phyloP scores from a whole-genome alignment of 1,140 invertebrate genomes.

The Saccostrea cuccullata region DNA sequence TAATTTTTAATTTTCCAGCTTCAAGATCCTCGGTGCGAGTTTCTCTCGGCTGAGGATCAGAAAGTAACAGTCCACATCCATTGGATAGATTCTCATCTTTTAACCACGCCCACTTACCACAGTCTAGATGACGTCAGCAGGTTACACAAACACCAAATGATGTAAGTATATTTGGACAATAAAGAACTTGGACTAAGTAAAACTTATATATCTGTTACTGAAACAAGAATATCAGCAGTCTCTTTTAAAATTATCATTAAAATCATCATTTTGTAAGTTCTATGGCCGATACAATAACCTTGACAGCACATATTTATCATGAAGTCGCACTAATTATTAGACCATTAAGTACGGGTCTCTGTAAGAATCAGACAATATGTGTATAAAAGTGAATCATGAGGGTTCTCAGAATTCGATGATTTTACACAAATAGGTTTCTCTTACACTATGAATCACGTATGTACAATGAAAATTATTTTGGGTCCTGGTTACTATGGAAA shows the following conservation, averaged over 20 bases:
- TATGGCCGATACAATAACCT: neutral
- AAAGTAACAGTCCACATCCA: constrained; percentile 89
- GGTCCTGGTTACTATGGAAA: no score
- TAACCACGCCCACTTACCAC: constrained; percentile 92
- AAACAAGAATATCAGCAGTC: no score
- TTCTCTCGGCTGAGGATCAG: constrained; percentile 85
- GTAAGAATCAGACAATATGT: no score
- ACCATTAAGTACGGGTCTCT: no score
- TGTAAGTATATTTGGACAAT: constrained; percentile 79
- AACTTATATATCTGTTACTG: neutral
- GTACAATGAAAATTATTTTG: no score
- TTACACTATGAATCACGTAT: no score
- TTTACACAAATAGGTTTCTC: no score
- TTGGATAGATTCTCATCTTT: constrained; percentile 90
- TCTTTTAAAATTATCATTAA: neutral
- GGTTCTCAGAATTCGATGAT: no score
- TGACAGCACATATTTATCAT: no score
- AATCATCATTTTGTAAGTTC: neutral
- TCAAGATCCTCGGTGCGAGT: constrained; percentile 85
- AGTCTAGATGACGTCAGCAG: constrained; percentile 91
- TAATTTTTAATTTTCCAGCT: constrained; percentile 78
- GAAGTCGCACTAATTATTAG: neutral
- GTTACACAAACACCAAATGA: constrained; percentile 93
- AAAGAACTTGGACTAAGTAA: neutral
- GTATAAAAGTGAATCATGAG: no score